These are phyloP conservation scores for Ondatra zibethicus DNA, from an alignment of 2,113 vertebrate species.

Conservation along the genomic window DNA sequence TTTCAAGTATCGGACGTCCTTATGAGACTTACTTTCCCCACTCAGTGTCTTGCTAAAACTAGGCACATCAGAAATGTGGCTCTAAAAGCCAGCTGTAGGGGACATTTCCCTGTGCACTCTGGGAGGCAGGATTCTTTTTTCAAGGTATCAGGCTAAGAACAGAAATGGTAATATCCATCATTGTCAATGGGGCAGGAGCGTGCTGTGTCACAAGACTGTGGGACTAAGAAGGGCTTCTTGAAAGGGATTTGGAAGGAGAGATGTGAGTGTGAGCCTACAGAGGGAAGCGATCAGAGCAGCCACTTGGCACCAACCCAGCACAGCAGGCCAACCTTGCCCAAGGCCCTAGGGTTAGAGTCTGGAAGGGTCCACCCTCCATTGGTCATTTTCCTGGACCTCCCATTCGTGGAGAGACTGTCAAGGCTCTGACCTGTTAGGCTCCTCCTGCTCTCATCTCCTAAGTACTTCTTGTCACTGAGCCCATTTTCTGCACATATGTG, in stretches of 20 bases:
- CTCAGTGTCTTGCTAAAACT: fast-evolving
- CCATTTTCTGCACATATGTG: neutral
- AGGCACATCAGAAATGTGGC: fast-evolving
- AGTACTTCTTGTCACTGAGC: neutral
- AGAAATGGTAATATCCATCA: neutral
- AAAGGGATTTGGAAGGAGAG: neutral
- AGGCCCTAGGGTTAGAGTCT: neutral
- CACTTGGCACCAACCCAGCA: neutral
- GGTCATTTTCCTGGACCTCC: too few species aligned
- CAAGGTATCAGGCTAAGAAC: neutral
- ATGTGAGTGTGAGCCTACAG: neutral
- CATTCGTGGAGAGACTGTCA: neutral
- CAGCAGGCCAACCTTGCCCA: too few species aligned
- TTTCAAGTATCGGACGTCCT: neutral
- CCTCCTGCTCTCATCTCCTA: neutral
- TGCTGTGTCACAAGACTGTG: neutral
- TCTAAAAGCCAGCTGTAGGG: neutral
- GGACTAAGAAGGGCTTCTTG: neutral
- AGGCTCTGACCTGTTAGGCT: neutral
- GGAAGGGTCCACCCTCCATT: neutral
- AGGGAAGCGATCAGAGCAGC: neutral
- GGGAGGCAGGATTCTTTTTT: neutral
- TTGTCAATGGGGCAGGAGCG: neutral
- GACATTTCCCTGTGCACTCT: fast-evolving
- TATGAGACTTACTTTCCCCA: neutral